phyloP scores from a whole-genome alignment of 2,113 vertebrate genomes.

The Sylvietta virens region DNA sequence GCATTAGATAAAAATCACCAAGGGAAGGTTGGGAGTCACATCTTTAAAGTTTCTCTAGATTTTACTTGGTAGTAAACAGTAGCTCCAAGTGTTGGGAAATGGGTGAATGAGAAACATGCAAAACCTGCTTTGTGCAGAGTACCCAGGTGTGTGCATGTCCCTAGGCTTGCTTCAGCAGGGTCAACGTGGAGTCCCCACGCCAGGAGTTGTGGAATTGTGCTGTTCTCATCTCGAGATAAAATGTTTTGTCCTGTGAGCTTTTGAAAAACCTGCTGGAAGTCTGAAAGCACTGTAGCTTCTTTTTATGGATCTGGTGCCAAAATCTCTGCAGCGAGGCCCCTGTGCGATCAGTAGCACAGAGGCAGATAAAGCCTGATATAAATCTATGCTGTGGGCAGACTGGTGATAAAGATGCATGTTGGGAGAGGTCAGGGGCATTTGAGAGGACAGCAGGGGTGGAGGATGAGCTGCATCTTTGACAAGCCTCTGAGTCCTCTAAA shows the following conservation, averaged over 20 bases:
- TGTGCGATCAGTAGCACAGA: neutral
- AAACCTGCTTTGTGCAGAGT: neutral
- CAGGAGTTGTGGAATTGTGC: neutral
- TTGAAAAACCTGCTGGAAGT: neutral
- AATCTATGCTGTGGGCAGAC: neutral
- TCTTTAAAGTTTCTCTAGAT: neutral
- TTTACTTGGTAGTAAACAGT: neutral
- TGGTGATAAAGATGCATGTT: neutral
- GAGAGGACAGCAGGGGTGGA: neutral
- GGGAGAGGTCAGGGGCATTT: neutral
- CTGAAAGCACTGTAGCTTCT: neutral
- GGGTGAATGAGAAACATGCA: neutral
- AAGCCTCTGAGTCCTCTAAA: neutral
- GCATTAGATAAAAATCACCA: neutral
- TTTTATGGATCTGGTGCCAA: neutral
- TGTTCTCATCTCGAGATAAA: neutral
- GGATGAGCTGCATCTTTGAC: neutral
- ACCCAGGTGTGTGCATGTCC: neutral
- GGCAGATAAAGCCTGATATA: neutral
- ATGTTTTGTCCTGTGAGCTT: neutral
- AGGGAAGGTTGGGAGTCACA: neutral
- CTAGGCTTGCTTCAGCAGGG: neutral
- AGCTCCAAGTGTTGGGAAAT: neutral
- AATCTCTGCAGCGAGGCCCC: neutral
- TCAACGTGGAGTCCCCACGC: rapidly evolving